Base-by-base conservation (phyloP, 2,888 invertebrate species). In the Lasioglossum villosulum region DNA sequence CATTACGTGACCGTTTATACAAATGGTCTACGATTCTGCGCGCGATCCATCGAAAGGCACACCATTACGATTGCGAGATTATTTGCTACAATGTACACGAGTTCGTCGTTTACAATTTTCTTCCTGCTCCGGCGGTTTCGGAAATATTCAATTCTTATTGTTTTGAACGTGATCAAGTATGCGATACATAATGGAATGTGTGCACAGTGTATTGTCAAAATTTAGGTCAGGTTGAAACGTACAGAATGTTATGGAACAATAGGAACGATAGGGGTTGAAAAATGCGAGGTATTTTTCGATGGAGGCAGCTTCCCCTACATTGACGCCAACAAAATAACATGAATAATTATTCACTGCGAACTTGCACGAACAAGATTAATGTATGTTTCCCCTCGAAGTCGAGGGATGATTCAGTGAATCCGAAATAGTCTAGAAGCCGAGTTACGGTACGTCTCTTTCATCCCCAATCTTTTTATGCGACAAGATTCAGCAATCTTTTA, bases 1-100 rank as follows among this genome's bases (percentile, higher is more conserved):
- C 73, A 77, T 85, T 75, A 83, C 87, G 85, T 80, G 82, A 89
- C 80, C 74, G 52, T 14, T 45, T 42, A 56, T 2, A 34, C 37
- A 56, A 23, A 4, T 16, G 48, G 23, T 4, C 4, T 12, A 19
- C 68, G n/a, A n/a, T 39, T 12, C 23, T 68, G 8, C 66, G 37
- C n/a, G 68, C 23, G 3, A 34, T n/a, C 37, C 23, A 19, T 6
- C 23, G 4, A 19, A 23, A 1, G 1, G 37, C 16, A 16, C 30
- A 5, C 63, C 30, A 30, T 16, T 16, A 6, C 30, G 16, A 63
- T 63, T 63, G 30, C 16, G 2, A 30, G 63, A 63, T 30, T 16
- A 63, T 52, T 10, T 10, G 52, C 23, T 52, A n/a, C 23, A 10
- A 52, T 10, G n/a, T 52, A 52, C 10, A n/a, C 52, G 52, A 23